Evolutionary conservation across 53 echinoderm and acorn worm genomes (phyloP).

Genomic region (Luidia sarsii): DNA sequence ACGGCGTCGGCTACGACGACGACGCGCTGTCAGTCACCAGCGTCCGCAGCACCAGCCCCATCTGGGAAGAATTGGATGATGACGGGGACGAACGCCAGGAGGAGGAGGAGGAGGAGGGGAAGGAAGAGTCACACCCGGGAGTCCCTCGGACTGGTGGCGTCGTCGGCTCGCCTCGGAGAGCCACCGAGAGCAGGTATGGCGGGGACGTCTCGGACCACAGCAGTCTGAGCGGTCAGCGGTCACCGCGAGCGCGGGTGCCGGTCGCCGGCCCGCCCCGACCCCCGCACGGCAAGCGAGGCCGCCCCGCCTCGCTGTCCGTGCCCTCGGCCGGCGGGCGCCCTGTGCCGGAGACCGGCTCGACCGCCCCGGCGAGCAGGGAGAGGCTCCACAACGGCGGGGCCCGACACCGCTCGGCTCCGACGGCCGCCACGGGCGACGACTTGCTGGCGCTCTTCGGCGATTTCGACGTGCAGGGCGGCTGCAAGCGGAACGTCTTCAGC

Average conservation of each 20-base stretch:
- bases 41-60: slow-evolving; percentile 13
- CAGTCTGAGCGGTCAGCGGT: too few species aligned
- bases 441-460: neutral
- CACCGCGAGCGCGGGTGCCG: too few species aligned
- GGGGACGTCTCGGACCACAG: too few species aligned
- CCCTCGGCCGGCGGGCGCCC: too few species aligned
- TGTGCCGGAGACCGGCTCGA: neutral
- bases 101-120: neutral
- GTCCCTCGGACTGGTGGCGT: too few species aligned
- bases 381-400: too few species aligned
- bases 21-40: slow-evolving; percentile 28
- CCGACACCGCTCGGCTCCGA: slow-evolving; percentile 9
- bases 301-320: too few species aligned
- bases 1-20: slow-evolving; percentile 3
- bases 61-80: slow-evolving; percentile 15
- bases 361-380: too few species aligned
- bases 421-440: neutral
- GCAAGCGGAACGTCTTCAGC: slow-evolving; percentile 16
- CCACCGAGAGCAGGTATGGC: too few species aligned
- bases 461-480: neutral
- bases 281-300: too few species aligned
- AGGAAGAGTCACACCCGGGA: neutral
- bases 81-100: neutral
- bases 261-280: too few species aligned
- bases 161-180: too few species aligned